Evolutionary conservation across 2,797 vertebrate species (phyloP).

Genomic region (Apodemus agrarius): DNA sequence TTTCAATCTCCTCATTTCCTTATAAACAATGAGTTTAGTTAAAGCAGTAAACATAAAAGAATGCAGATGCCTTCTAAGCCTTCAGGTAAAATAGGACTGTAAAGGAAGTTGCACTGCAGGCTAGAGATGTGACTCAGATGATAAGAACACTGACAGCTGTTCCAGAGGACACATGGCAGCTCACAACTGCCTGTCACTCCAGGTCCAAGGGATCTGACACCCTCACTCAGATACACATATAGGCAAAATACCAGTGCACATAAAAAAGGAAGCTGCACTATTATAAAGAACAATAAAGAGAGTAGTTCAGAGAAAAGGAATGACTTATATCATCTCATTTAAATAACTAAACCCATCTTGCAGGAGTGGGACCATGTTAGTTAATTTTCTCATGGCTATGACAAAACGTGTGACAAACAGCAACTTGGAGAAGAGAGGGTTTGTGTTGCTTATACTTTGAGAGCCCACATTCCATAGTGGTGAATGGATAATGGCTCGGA

Average conservation of each 20-base stretch:
- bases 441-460: neutral
- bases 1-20: neutral
- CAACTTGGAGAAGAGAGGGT: neutral
- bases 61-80: neutral
- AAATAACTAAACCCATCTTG: neutral
- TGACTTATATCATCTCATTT: neutral
- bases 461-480: neutral
- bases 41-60: neutral
- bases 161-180: neutral
- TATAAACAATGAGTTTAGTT: constrained; percentile 2
- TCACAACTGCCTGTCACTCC: neutral
- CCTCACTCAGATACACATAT: neutral
- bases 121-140: neutral
- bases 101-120: neutral
- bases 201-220: neutral
- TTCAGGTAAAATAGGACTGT: neutral
- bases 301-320: neutral
- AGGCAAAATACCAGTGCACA: neutral
- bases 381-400: neutral
- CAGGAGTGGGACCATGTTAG: neutral
- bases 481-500: neutral
- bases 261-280: neutral
- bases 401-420: neutral
- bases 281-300: neutral
- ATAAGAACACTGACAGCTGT: neutral